Base-by-base conservation (phyloP, 2,888 invertebrate species). In the Habroteleia sp. region DNA sequence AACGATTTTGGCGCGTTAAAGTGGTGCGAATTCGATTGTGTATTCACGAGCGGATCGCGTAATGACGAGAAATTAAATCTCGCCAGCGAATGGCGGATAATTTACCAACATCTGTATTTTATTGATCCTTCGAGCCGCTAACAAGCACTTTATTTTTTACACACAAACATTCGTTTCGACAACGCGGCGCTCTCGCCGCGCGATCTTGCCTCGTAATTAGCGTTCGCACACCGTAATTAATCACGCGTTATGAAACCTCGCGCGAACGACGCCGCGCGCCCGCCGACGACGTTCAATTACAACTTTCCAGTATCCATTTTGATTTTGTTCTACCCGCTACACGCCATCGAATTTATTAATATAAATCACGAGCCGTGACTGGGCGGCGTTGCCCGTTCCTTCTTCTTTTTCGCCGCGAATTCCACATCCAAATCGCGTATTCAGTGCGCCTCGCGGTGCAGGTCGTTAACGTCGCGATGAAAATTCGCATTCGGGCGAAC, bases 51-150 rank as follows among this genome's bases (percentile, higher is more conserved):
- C 17, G 6, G 25, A 37, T 25, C 23, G 25, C 14, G 8, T 23
- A 11, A 17, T 17, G 16, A 39, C 14, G 35, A 13, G 33, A 25
- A 16, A 44, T 44, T 27, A 20, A 52, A 52, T 65, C 65, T 25
- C 41, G 33, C n/a, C n/a, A 13, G 23, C 11, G 46, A 42, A 31
- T 42, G 33, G 16, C 48, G 35, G 52, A 65, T 42, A 52, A 52
- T 52, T 65, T 65, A 52, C 44, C 48, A 58, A 58, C 68, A 50
- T 68, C 68, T 68, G 68, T 68, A 41, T 35, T 68, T 58, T 68
- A 68, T 68, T 50, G 58, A 68, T 68, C 58, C 42, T 14, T 6
- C 29, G 16, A 33, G 63, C 25, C 42, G 50, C 42, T 58, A 68
- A 68, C 58, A 33, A 42, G 37, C 37, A 20, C 41, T 14, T 68